A percentile compares a stretch with the other conserved stretches of the same genome.
These are phyloP conservation scores for Petroica traversi DNA, from an alignment of 2,113 vertebrate species.

Conservation along the genomic window DNA sequence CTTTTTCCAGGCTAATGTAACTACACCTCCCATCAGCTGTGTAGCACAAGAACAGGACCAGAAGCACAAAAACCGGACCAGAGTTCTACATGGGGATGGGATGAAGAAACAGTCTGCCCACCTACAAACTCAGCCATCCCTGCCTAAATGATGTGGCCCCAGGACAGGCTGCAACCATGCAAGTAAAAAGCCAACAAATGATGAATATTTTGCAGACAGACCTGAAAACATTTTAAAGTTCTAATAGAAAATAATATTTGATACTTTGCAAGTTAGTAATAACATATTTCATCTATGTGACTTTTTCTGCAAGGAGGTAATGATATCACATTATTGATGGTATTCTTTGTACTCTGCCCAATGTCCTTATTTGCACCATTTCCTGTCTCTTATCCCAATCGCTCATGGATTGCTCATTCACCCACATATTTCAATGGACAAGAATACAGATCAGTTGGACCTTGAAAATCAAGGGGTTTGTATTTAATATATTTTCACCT, in stretches of 20 bases:
- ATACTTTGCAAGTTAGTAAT: background rate
- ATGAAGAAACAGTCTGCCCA: background rate
- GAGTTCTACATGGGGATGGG: background rate
- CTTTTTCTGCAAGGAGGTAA: background rate
- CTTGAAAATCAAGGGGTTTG: background rate
- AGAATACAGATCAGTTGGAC: background rate
- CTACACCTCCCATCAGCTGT: background rate
- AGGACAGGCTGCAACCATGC: background rate
- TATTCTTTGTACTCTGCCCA: background rate
- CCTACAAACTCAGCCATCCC: background rate
- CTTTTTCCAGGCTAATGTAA: background rate
- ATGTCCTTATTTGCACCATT: background rate
- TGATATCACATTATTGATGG: background rate
- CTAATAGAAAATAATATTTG: background rate
- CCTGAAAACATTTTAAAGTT: background rate
- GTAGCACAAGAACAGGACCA: background rate
- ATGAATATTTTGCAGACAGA: background rate
- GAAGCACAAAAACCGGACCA: background rate
- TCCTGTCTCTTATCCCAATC: background rate
- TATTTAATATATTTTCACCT: background rate
- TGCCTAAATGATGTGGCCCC: background rate
- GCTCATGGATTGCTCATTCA: fast-evolving
- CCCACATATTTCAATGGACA: background rate
- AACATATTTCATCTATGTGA: background rate
- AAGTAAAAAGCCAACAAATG: background rate